Conservation (phyloP, 1,140 invertebrate genomes). For the Ganaspis sp. region DNA sequence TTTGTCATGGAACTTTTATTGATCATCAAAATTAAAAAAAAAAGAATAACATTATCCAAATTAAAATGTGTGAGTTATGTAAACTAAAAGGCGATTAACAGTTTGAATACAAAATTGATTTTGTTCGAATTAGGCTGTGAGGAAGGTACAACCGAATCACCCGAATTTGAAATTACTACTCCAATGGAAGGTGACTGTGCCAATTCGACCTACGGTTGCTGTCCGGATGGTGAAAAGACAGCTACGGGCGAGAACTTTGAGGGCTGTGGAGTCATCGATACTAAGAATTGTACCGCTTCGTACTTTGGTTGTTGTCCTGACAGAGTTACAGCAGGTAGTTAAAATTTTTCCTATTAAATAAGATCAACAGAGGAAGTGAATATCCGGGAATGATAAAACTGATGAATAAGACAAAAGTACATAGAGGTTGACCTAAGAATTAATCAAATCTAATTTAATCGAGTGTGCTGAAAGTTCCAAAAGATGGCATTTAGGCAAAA, state of each 20-base stretch:
- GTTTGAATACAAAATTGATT: background rate
- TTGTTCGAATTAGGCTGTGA: conserved; percentile 58
- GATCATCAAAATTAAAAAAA: no score
- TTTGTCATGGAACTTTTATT: background rate
- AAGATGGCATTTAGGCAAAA: no score
- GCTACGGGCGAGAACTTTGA: conserved; percentile 73
- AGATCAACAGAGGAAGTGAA: no score
- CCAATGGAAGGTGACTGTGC: conserved; percentile 67
- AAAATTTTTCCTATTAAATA: no score
- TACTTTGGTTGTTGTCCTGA: conserved; percentile 88
- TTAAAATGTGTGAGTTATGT: no score
- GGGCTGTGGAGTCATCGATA: conserved; percentile 75
- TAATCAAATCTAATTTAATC: no score
- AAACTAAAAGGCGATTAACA: background rate
- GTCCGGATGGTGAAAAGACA: conserved; percentile 78
- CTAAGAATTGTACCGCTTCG: conserved; percentile 78
- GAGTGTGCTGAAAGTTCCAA: no score
- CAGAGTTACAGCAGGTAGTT: conserved; percentile 79
- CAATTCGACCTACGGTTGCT: conserved; percentile 79
- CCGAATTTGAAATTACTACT: conserved; percentile 58
- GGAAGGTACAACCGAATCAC: conserved; percentile 50
- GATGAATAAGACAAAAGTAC: no score
- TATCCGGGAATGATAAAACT: no score
- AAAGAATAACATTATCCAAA: no score
- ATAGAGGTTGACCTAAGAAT: no score